Evolutionary conservation across 2,113 vertebrate species (phyloP).

Genomic region (Suricata suricatta): DNA sequence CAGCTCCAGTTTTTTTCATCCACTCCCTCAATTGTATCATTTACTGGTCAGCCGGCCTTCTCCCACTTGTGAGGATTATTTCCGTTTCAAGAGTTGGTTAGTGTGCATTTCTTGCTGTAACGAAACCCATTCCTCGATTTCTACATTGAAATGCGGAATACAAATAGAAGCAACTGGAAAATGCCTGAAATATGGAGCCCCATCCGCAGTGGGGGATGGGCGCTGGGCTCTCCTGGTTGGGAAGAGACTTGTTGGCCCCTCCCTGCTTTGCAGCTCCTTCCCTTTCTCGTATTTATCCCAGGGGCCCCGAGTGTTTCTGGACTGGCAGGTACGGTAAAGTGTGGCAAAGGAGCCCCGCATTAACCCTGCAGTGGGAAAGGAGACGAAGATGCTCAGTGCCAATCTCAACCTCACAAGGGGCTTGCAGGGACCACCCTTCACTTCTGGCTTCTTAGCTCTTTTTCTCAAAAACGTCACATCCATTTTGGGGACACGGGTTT

Average conservation of each 20-base stretch:
- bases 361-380: background rate
- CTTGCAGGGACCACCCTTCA: background rate
- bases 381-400: background rate
- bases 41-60: background rate
- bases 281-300: accelerated
- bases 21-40: no score
- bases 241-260: accelerated
- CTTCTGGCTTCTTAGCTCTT: background rate
- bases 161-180: background rate
- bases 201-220: accelerated
- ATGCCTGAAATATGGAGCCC: background rate
- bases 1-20: background rate
- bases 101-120: background rate
- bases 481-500: background rate
- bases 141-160: background rate
- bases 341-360: background rate
- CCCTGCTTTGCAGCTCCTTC: no score
- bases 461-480: background rate
- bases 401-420: background rate
- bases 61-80: background rate
- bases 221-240: accelerated
- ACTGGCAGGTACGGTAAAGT: no score
- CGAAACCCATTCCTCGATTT: background rate
- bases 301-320: background rate
- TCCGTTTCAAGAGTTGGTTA: background rate